phyloP scores from a whole-genome alignment of 2,888 invertebrate genomes.

The Choristoneura rosaceana region DNA sequence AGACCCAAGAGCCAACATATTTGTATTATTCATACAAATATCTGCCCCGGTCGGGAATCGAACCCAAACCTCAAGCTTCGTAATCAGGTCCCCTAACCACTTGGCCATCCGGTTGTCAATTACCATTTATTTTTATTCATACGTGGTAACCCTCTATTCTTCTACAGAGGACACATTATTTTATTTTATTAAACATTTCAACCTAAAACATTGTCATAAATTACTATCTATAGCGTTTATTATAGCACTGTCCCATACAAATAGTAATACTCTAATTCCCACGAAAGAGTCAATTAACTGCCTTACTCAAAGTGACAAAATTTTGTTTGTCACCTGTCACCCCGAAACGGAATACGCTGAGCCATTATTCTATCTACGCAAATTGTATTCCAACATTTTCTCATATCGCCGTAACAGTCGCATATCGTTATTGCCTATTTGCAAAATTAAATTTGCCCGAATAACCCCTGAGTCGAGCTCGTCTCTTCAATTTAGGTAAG shows the following conservation, averaged over 20 bases:
- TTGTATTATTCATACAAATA: too few relatives aligned
- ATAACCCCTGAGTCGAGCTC: constrained; percentile 40
- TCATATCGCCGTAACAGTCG: constrained; percentile 39
- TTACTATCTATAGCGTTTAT: neutral
- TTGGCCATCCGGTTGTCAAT: too few relatives aligned
- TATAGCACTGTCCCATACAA: neutral
- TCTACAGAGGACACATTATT: too few relatives aligned
- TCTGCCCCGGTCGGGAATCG: too few relatives aligned
- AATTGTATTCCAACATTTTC: constrained; percentile 37
- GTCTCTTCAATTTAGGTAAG: constrained; percentile 39
- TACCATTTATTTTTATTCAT: too few relatives aligned
- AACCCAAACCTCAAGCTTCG: too few relatives aligned
- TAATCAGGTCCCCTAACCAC: too few relatives aligned
- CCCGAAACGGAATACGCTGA: constrained; percentile 11
- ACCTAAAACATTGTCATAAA: neutral
- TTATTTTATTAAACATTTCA: neutral
- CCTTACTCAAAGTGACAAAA: constrained; percentile 14
- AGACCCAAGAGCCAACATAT: too few relatives aligned
- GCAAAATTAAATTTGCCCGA: constrained; percentile 41
- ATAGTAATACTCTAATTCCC: constrained; percentile 2
- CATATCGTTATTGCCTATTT: constrained; percentile 42
- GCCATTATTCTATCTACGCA: constrained; percentile 34
- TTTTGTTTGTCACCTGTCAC: constrained; percentile 32
- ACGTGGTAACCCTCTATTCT: too few relatives aligned
- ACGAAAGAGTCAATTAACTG: constrained; percentile 17